Percentiles rank a stretch among this genome's conserved stretches.
Evolutionary conservation across 1,140 invertebrate genomes (phyloP).

Genomic region (Glossosoma conforme): DNA sequence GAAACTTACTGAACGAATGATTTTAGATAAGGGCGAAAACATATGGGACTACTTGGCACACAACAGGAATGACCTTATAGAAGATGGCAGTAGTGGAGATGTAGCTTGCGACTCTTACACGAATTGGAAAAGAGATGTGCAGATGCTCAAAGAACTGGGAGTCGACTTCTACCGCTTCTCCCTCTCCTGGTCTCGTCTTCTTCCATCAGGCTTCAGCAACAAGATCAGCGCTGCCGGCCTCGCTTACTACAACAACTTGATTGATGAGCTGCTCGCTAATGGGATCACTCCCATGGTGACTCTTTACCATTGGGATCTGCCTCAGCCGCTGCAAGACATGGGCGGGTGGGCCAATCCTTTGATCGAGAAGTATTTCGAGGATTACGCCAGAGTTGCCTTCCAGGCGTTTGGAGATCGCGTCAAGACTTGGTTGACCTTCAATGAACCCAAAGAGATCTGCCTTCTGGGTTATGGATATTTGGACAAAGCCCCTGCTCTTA

Average conservation of each 20-base stretch:
- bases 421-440: slow-evolving; percentile 46
- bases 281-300: slow-evolving; percentile 53
- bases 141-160: slow-evolving; percentile 47
- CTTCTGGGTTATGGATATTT: slow-evolving; percentile 40
- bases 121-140: slow-evolving; percentile 49
- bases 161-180: slow-evolving; percentile 57
- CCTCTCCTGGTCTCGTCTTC: slow-evolving; percentile 56
- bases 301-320: slow-evolving; percentile 42
- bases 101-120: slow-evolving; percentile 59
- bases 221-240: slow-evolving; percentile 50
- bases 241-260: slow-evolving; percentile 55
- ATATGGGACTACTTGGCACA: slow-evolving; percentile 52
- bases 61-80: slow-evolving; percentile 36
- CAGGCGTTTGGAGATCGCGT: slow-evolving; percentile 45
- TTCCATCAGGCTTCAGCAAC: slow-evolving; percentile 49
- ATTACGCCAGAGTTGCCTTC: slow-evolving; percentile 43
- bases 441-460: slow-evolving; percentile 42
- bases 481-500: slow-evolving; percentile 35
- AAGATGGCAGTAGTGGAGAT: slow-evolving; percentile 49
- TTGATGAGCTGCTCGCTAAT: slow-evolving; percentile 49
- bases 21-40: slow-evolving; percentile 47
- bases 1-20: neutral
- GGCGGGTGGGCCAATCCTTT: slow-evolving; percentile 41
- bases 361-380: slow-evolving; percentile 45
- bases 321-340: slow-evolving; percentile 39